Evolutionary conservation across 2,888 invertebrate genomes (phyloP).

Genomic region (Phyto melanocephala): DNA sequence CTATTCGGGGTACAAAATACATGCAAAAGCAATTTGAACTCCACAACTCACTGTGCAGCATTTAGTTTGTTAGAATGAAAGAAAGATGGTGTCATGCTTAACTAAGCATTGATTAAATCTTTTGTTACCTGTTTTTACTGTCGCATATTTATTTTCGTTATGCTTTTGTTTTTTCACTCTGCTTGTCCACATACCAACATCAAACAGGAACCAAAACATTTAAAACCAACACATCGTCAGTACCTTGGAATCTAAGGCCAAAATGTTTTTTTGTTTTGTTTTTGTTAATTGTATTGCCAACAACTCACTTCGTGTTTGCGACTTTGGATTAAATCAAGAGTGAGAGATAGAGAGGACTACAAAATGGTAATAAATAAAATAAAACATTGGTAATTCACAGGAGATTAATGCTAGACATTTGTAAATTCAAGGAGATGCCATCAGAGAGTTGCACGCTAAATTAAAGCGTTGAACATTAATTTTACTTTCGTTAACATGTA

Average conservation of each 20-base stretch:
- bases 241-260: slow-evolving; percentile 15
- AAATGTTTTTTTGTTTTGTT: neutral
- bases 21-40: too few species aligned
- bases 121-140: slow-evolving; percentile 68
- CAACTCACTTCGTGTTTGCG: slow-evolving; percentile 18
- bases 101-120: slow-evolving; percentile 68
- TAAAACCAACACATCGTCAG: slow-evolving; percentile 5
- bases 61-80: slow-evolving; percentile 30
- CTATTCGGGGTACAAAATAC: too few species aligned
- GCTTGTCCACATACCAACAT: neutral
- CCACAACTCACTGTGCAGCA: slow-evolving; percentile 28
- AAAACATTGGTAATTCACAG: slow-evolving; percentile 54
- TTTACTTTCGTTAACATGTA: slow-evolving; percentile 51
- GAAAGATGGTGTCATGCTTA: slow-evolving; percentile 59
- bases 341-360: neutral
- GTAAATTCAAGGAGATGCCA: slow-evolving; percentile 59
- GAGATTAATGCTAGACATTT: slow-evolving; percentile 62
- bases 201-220: slow-evolving; percentile 24
- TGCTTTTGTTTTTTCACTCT: slow-evolving; percentile 19
- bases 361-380: slow-evolving; percentile 17
- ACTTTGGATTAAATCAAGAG: neutral
- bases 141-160: slow-evolving; percentile 69
- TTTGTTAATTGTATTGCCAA: slow-evolving; percentile 6
- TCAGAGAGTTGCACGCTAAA: slow-evolving; percentile 57
- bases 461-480: slow-evolving; percentile 59